Evolutionary conservation across 1,140 invertebrate species (phyloP).

Genomic region (Heliconius congener): DNA sequence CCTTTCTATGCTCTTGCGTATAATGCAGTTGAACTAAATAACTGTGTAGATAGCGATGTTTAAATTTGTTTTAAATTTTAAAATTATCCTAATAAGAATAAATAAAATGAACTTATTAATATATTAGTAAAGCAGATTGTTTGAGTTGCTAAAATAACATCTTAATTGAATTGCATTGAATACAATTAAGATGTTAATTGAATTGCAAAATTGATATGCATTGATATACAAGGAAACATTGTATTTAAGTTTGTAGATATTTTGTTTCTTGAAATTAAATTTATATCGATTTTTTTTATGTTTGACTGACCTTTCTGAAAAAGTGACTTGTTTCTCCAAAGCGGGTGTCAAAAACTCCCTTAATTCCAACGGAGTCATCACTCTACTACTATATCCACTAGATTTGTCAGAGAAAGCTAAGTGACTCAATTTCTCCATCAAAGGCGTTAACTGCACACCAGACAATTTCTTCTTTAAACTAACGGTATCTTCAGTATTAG

Average conservation of each 20-base stretch:
- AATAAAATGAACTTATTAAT: not conserved
- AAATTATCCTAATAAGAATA: not conserved
- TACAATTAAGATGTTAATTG: too few relatives aligned
- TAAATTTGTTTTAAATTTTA: too few relatives aligned
- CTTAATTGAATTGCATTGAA: not conserved
- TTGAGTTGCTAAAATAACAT: not conserved
- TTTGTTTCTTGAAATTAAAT: not conserved
- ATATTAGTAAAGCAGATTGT: not conserved
- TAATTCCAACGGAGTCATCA: conserved; percentile 85
- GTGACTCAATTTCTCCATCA: conserved; percentile 90
- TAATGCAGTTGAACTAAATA: too few relatives aligned
- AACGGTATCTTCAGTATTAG: conserved; percentile 71
- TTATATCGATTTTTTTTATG: not conserved
- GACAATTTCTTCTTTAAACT: conserved; percentile 80
- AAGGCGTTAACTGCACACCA: conserved; percentile 87
- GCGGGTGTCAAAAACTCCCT: conserved; percentile 80
- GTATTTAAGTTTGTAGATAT: too few relatives aligned
- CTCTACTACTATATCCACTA: conserved; percentile 85
- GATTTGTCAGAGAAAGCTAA: conserved; percentile 86
- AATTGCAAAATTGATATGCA: too few relatives aligned
- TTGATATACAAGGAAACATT: too few relatives aligned
- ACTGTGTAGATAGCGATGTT: too few relatives aligned
- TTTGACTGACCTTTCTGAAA: conserved; percentile 59
- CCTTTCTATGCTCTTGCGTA: too few relatives aligned
- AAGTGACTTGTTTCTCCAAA: conserved; percentile 64